These are phyloP conservation scores for Adoxophyes honmai DNA, from an alignment of 1,140 invertebrate genomes.

Conservation along the genomic window DNA sequence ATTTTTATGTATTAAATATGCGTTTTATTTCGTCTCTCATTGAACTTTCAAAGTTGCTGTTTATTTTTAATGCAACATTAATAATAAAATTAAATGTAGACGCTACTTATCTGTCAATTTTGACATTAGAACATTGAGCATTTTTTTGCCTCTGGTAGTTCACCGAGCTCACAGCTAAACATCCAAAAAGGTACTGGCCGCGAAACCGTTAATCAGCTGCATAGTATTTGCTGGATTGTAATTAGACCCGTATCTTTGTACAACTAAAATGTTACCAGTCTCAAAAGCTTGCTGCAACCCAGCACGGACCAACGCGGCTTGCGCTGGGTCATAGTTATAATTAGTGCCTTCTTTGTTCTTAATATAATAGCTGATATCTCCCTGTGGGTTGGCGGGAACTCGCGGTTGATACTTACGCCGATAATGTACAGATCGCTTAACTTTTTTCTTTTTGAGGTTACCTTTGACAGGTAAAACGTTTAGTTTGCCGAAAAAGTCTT, in stretches of 20 bases:
- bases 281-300: constrained; percentile 27
- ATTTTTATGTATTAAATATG: not conserved
- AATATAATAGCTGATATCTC: constrained; percentile 46
- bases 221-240: constrained; percentile 28
- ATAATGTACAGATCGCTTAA: constrained; percentile 18
- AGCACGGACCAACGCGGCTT: constrained; percentile 27
- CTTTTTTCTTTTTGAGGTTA: not conserved
- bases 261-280: constrained; percentile 31
- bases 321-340: constrained; percentile 16
- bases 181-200: no score
- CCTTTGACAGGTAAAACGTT: not conserved
- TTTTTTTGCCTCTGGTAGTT: no score
- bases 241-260: constrained; percentile 33
- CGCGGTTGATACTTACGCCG: constrained; percentile 16
- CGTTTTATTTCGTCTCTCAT: not conserved
- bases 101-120: no score
- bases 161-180: no score
- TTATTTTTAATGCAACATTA: no score
- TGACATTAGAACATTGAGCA: no score
- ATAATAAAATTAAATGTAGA: no score
- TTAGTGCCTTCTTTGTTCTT: constrained; percentile 32
- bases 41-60: no score
- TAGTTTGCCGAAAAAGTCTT: not conserved
- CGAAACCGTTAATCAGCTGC: no score
- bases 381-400: constrained; percentile 28